Base-by-base conservation (phyloP, 2,113 vertebrate species). In the Hippolais icterina region DNA sequence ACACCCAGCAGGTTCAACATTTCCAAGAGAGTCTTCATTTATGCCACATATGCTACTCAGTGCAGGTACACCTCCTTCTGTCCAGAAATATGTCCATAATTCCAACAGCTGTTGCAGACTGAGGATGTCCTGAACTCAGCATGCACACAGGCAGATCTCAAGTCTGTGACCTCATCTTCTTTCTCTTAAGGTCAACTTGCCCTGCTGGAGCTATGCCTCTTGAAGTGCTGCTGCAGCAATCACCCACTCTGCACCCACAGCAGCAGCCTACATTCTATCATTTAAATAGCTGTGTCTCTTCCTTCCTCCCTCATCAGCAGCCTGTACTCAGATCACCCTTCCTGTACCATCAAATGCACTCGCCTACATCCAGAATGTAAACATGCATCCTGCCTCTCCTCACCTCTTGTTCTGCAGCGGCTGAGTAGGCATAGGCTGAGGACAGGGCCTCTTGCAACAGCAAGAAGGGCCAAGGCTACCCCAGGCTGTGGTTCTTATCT, bases 1-100 rank as follows among this genome's bases (percentile, higher is more conserved):
- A 92, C 8, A 95, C 17, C 60, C 83, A 94, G 76, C 52, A 95
- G 72, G 76, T 87, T 94, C 89, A 95, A 93, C 83, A 97, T 84
- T 88, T 92, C 85, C 82, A 66, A 65, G 78, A 92, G 65, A 83
- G 13, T 93, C 66, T 83, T 84, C 80, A 64, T 83, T 86, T 94
- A 56, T 37, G 49, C 60, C 4, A 7, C 75, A 64, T 68, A 87
- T 65, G 70, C 70, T 76, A 76, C 49, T 42, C 28, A 69, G 68
- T 21, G 52, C 87, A 94, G 72, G 80, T 95, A 94, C 17, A 93
- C 17, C 72, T 92, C 91, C 83, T 85, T 90, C 88, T 94, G 68
- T 37, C 69, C 91, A 75, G 56, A 96, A 92, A 87, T 31, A 92
- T 9, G 50, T n/a, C 68, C 83, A 9, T 70, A 81, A 89, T 44